Percentiles rank a stretch among this genome's conserved stretches.
Evolutionary conservation across 2,113 vertebrate species (phyloP).

Genomic region (Dermatemys mawii): DNA sequence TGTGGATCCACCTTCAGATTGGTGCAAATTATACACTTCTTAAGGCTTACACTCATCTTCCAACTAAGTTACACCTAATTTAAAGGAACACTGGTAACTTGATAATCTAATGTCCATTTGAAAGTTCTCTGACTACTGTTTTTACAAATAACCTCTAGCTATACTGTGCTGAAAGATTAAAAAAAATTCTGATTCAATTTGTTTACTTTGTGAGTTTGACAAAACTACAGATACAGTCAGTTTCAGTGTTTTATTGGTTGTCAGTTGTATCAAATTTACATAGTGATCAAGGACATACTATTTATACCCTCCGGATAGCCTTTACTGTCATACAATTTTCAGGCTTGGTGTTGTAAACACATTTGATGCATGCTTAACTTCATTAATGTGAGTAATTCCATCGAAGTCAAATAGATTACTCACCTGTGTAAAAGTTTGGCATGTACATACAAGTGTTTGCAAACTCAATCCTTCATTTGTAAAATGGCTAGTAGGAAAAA

Average conservation of each 20-base stretch:
- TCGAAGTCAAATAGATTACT: accelerated
- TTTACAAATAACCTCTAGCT: not conserved
- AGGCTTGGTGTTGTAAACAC: not conserved
- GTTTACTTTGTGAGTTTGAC: not conserved
- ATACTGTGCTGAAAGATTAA: not conserved
- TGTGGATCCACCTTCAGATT: not conserved
- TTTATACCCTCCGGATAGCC: not conserved
- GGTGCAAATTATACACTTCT: not conserved
- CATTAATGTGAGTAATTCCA: accelerated
- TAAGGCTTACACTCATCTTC: not conserved
- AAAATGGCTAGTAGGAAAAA: accelerated
- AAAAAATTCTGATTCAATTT: not conserved
- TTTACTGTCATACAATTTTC: not conserved
- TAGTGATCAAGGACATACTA: not conserved
- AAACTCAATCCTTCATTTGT: accelerated
- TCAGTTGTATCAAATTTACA: not conserved
- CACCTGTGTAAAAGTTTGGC: not conserved
- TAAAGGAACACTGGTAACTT: not conserved
- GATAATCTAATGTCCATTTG: not conserved
- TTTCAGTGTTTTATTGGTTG: not conserved
- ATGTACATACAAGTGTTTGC: not conserved
- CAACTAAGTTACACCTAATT: not conserved
- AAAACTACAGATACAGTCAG: not conserved
- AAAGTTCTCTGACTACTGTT: not conserved
- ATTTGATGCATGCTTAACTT: accelerated